A percentile compares a stretch with the other conserved stretches of the same genome.
Conservation (phyloP, 2,797 vertebrate species). For the Cichlasoma orientale region DNA sequence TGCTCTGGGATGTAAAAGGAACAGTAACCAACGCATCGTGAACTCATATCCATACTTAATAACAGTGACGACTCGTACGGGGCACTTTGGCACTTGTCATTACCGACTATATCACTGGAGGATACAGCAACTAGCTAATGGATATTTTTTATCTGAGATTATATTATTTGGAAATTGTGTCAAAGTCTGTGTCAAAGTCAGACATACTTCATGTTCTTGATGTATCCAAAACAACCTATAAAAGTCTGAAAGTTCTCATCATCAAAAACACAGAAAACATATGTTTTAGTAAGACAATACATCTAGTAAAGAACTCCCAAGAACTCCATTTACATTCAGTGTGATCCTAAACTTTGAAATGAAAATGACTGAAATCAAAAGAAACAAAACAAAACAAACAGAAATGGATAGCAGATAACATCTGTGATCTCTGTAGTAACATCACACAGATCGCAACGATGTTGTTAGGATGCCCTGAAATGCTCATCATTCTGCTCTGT, state of each 20-base stretch:
- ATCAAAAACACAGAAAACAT: slow-evolving; percentile 52
- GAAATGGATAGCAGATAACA: slow-evolving; percentile 52
- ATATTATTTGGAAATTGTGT: slow-evolving; percentile 39
- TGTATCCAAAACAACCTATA: slow-evolving; percentile 39
- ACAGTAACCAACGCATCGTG: slow-evolving; percentile 30
- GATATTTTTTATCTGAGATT: slow-evolving; percentile 16
- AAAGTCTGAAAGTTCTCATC: slow-evolving; percentile 56
- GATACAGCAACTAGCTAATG: slow-evolving; percentile 32
- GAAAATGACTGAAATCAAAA: slow-evolving; percentile 20
- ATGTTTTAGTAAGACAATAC: slow-evolving; percentile 65
- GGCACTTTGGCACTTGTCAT: slow-evolving; percentile 69
- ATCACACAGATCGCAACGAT: slow-evolving; percentile 49
- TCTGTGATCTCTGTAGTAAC: slow-evolving; percentile 40
- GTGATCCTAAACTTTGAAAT: slow-evolving; percentile 55
- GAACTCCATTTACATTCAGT: slow-evolving; percentile 75
- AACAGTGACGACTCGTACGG: slow-evolving; percentile 30
- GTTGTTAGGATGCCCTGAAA: slow-evolving; percentile 71
- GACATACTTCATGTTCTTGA: slow-evolving; percentile 26
- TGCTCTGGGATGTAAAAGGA: slow-evolving; percentile 47
- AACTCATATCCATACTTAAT: slow-evolving; percentile 32
- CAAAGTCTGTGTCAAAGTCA: slow-evolving; percentile 43
- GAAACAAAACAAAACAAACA: background rate
- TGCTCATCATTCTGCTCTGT: slow-evolving; percentile 77
- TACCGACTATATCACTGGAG: slow-evolving; percentile 30
- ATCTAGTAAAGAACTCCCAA: slow-evolving; percentile 53